Evolutionary conservation across 2,888 invertebrate genomes (phyloP).

Genomic region (Stramonita haemastoma): DNA sequence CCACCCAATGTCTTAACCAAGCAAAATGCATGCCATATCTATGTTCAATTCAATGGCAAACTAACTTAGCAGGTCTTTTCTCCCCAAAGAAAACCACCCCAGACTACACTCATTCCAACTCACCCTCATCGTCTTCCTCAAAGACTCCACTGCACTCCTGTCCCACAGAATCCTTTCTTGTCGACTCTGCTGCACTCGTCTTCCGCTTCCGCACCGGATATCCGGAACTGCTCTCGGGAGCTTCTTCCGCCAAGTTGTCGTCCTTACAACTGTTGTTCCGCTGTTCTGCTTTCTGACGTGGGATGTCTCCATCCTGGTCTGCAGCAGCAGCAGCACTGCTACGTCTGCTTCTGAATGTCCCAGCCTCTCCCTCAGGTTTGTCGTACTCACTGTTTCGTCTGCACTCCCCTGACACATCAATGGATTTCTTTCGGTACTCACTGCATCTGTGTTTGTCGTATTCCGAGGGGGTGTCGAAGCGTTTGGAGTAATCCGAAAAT

Average conservation of each 20-base stretch:
- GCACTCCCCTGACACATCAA: neutral
- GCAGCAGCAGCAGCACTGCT: neutral
- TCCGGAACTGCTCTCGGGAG: neutral
- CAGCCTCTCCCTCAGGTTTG: neutral
- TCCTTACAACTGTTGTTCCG: no score
- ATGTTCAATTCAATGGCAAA: no score
- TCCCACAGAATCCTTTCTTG: neutral
- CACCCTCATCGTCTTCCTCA: neutral
- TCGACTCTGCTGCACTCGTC: neutral
- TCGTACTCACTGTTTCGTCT: neutral
- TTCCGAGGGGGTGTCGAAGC: neutral
- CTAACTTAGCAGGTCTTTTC: no score
- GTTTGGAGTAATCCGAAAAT: neutral
- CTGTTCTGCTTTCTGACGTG: no score
- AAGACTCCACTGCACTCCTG: neutral
- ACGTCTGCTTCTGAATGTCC: neutral
- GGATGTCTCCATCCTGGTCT: no score
- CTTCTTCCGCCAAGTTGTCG: no score
- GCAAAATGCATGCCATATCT: no score
- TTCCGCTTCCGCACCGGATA: neutral
- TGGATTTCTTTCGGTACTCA: neutral
- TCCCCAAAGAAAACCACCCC: no score
- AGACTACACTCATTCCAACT: neutral
- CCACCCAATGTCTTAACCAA: no score
- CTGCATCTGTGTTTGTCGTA: constrained; percentile 13